Base-by-base conservation (phyloP, 1,140 invertebrate species). In the Phymastichus coffea region DNA sequence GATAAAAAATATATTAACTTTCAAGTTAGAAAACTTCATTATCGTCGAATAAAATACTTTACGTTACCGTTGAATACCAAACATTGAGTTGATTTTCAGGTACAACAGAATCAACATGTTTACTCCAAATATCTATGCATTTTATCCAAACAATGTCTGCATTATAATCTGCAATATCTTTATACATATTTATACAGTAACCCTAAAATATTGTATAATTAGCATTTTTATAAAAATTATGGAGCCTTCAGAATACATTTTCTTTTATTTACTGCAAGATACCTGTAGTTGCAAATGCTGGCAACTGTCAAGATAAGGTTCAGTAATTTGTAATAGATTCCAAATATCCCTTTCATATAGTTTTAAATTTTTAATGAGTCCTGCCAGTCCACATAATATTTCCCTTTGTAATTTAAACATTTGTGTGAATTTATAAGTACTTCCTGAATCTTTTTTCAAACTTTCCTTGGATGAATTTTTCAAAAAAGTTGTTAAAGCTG, bases 211-310 rank as follows among this genome's bases (percentile, higher is more conserved):
- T 25, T 15, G 48, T 25, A 63, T 55, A 23, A 60, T 9, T 51
- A n/a, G n/a, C n/a, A n/a, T n/a, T n/a, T n/a, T 44, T 61, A 20
- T 28, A 4, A 14, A 38, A 26, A 40, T 54, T 26, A 28, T 43
- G 19, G 3, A 33, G 8, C 41, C 22, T 51, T 37, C 4, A 1
- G n/a, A 14, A n/a, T n/a, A 2, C 9, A 17, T 7, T 44, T 54
- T n/a, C 19, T 52, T 22, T 14, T 43, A 43, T 23, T 46, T 19
- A 56, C 22, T 49, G 20, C 17, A 12, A 44, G 33, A 41, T 56
- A 88, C 87, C 80, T 88, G 86, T 61, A 89, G 73, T 20, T 78
- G 73, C 37, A 73, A 71, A 35, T 87, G 82, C 70, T 89, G 87
- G 47, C 81, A 77, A 56, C 72, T 69, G 65, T 77, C 84, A 6